phyloP scores from a whole-genome alignment of 2,888 invertebrate species.

The Melitaea athalia region DNA sequence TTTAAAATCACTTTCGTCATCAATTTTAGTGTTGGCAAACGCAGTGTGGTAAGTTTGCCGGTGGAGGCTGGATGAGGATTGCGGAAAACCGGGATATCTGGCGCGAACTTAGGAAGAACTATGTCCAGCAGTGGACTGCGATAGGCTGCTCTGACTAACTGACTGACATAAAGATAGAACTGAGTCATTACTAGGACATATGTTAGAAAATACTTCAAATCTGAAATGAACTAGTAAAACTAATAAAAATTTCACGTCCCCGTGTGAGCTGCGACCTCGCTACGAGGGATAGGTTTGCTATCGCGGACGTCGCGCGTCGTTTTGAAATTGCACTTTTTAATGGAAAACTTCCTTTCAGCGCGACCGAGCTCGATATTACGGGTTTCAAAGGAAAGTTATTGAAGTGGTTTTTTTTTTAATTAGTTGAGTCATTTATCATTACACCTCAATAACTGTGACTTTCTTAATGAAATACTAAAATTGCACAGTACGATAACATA shows the following conservation, averaged over 20 bases:
- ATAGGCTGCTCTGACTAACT: no score
- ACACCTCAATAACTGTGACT: no score
- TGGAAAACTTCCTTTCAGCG: slow-evolving; percentile 26
- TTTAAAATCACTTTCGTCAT: no score
- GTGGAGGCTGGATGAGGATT: no score
- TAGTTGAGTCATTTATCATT: neutral
- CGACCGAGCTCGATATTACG: slow-evolving; percentile 13
- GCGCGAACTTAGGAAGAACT: no score
- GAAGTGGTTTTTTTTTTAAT: neutral
- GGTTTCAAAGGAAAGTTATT: neutral
- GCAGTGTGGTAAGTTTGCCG: no score
- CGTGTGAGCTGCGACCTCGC: neutral
- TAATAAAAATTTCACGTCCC: neutral
- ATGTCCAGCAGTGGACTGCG: no score
- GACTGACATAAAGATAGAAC: no score
- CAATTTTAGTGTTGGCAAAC: no score
- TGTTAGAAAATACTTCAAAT: neutral
- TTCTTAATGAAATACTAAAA: no score
- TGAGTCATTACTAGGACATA: neutral
- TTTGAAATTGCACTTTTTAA: slow-evolving; percentile 18
- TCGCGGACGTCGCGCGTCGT: slow-evolving; percentile 6
- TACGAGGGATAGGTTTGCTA: neutral
- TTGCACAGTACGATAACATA: no score
- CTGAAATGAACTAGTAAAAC: slow-evolving; percentile 3
- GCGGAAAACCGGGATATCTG: no score